Evolutionary conservation across 2,113 vertebrate species (phyloP).

Genomic region (Syngnathus typhle): DNA sequence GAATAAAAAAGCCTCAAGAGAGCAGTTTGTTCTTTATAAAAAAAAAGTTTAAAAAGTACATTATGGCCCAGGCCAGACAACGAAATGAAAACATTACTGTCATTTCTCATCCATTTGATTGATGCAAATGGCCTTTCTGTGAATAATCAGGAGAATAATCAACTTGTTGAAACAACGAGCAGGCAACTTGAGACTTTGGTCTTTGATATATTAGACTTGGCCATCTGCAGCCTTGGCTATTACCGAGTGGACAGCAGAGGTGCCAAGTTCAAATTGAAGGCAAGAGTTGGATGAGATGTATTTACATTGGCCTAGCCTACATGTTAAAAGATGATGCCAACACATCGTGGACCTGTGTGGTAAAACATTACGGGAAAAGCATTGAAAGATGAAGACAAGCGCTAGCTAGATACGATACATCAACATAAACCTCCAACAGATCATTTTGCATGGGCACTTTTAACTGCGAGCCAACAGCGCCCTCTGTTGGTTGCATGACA

Average conservation of each 20-base stretch:
- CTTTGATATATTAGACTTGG: constrained; percentile 22
- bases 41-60: background rate
- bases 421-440: background rate
- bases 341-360: constrained; percentile 13
- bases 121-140: constrained; percentile 1
- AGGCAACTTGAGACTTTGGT: constrained; percentile 19
- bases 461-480: background rate
- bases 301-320: constrained; percentile 51
- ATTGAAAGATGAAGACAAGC: background rate
- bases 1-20: constrained; percentile 9
- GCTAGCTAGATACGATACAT: background rate
- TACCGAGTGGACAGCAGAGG: background rate
- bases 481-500: background rate
- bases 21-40: constrained; percentile 11
- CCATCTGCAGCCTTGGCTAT: constrained; percentile 23
- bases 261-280: constrained; percentile 43
- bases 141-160: background rate
- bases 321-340: constrained; percentile 31
- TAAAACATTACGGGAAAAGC: constrained; percentile 9
- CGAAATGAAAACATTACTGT: constrained; percentile 6
- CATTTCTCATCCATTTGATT: background rate
- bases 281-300: constrained; percentile 31
- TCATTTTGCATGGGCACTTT: background rate
- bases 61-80: background rate
- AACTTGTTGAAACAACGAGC: constrained; percentile 12